Evolutionary conservation across 2,888 invertebrate species (phyloP), one percentile per base, ranked within the genome.

Genomic region (Thereva unica): DNA sequence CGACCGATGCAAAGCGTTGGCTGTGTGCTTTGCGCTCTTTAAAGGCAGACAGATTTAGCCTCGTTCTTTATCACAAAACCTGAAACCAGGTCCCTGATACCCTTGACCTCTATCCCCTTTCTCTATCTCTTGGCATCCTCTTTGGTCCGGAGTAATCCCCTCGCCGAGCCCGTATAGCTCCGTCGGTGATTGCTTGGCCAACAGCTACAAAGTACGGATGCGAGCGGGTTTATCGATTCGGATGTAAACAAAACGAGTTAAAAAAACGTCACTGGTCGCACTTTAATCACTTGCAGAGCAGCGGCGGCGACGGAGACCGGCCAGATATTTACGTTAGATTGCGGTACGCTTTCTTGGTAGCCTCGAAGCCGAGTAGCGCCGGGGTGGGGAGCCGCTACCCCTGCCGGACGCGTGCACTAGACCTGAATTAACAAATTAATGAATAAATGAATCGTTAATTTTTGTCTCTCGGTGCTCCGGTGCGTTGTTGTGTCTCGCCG

Each of bases 371-470:
- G n/a, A 40, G 40, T 12, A 12, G 38, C 3, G 37, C 53, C 23
- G 23, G 37, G 6, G 3, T n/a, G 9, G 9, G 4, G 5, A 4
- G 7, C 10, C n/a, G 23, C 35, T 50, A 34, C 59, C 12, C 59
- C 49, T 23, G 59, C 38, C 49, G 38, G 49, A 8, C 61, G 41
- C 38, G 23, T 37, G 37, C 6, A 9, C 23, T 50, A 50, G 50
- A 40, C 50, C 50, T 61, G 50, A 50, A 50, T 61, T 50, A 61
- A 61, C 61, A 61, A 61, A 61, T 61, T 61, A 61, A 61, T 42
- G 61, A 61, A 61, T 61, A 61, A 61, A 61, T 61, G 61, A 61
- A 61, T 61, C 61, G 50, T 61, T 61, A 61, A 61, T 61, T 61
- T 61, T 61, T 61, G 61, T 61, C 61, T 61, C 23, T 23, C 23